A percentile compares a stretch with the other conserved stretches of the same genome.
Evolutionary conservation across 2,888 invertebrate species (phyloP).

Genomic region (Helicoverpa assulta): DNA sequence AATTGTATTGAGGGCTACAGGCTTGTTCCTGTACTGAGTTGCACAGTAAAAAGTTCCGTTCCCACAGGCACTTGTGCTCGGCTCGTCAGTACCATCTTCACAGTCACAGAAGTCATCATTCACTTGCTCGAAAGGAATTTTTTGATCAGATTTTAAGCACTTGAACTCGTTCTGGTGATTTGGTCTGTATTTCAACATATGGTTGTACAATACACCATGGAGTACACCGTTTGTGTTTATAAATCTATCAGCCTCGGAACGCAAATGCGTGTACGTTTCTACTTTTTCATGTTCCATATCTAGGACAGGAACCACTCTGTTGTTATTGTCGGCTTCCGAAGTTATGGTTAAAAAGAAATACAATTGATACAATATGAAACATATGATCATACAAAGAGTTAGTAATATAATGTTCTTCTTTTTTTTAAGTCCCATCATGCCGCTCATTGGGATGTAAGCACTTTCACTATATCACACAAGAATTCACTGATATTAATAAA

Average conservation of each 20-base stretch:
- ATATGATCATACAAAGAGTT: conserved; percentile 75
- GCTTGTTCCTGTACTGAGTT: conserved; percentile 83
- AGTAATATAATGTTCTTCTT: conserved; percentile 83
- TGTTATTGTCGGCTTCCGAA: conserved; percentile 72
- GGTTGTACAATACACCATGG: conserved; percentile 79
- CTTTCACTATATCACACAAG: conserved; percentile 16
- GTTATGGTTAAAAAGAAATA: conserved; percentile 84
- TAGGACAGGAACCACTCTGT: conserved; percentile 73
- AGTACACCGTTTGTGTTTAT: conserved; percentile 83
- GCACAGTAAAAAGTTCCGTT: conserved; percentile 96
- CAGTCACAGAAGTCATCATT: conserved; percentile 98
- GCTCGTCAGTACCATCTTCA: conserved; percentile 94
- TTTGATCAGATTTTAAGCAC: conserved; percentile 80
- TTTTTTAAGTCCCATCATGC: conserved; percentile 77
- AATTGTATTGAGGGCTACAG: conserved; percentile 80
- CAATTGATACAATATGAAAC: conserved; percentile 84
- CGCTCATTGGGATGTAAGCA: conserved; percentile 22
- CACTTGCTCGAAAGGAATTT: conserved; percentile 84
- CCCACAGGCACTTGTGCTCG: conserved; percentile 97
- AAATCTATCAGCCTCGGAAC: conserved; percentile 80
- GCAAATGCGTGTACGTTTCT: conserved; percentile 71
- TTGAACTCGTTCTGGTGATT: conserved; percentile 80
- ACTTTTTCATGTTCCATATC: conserved; percentile 69
- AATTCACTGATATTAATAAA: conserved; percentile 14
- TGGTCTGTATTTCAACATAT: conserved; percentile 81